phyloP scores from a whole-genome alignment of 1,140 invertebrate genomes.

The Aplysia californica region DNA sequence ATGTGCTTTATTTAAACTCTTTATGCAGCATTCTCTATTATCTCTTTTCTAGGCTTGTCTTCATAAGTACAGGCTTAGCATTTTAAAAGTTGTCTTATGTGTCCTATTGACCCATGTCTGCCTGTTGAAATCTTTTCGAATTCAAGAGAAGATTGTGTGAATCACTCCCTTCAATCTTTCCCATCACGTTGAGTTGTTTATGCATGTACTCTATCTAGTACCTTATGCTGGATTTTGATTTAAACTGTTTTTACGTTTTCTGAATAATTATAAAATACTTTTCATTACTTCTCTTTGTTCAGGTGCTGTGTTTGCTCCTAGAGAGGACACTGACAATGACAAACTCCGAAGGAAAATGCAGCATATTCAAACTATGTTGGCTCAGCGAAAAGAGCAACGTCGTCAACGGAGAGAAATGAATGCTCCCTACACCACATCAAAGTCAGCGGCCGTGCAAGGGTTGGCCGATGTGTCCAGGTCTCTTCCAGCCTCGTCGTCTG shows the following conservation, averaged over 20 bases:
- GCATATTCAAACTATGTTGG: constrained; percentile 22
- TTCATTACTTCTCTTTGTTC: neutral
- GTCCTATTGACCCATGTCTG: too few relatives aligned
- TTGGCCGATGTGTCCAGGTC: neutral
- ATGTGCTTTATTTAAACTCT: too few relatives aligned
- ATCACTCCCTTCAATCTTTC: neutral
- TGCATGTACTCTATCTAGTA: neutral
- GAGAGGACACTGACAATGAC: constrained; percentile 9
- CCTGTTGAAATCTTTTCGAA: too few relatives aligned
- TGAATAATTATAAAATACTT: too few relatives aligned
- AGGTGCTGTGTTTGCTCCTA: neutral
- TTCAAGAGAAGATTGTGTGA: too few relatives aligned
- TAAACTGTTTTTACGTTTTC: too few relatives aligned
- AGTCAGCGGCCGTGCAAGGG: neutral
- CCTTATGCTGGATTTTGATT: too few relatives aligned
- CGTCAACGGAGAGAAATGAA: constrained; percentile 9
- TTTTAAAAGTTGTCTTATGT: too few relatives aligned
- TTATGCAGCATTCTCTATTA: too few relatives aligned
- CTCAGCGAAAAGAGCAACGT: constrained; percentile 14
- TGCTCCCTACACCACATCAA: neutral
- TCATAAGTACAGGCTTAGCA: too few relatives aligned
- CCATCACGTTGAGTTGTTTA: neutral
- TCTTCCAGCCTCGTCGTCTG: neutral
- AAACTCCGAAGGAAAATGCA: constrained; percentile 18
- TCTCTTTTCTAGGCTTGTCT: too few relatives aligned